A percentile compares a stretch with the other conserved stretches of the same genome.
These are phyloP conservation scores for Sylvia borin DNA, from an alignment of 2,797 vertebrate species.

Conservation along the genomic window DNA sequence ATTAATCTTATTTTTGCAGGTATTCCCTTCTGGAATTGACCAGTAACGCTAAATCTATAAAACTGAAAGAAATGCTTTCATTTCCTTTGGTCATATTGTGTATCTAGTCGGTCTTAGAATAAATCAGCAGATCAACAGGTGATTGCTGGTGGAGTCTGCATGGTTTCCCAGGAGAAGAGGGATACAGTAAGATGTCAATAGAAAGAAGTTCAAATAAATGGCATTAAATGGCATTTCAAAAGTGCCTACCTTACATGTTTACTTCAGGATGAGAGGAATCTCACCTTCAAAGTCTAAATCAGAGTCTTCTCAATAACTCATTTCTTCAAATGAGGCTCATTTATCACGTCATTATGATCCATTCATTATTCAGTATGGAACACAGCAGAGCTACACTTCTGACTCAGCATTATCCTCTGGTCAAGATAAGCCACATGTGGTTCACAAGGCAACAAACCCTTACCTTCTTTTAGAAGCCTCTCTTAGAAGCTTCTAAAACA, in stretches of 20 bases:
- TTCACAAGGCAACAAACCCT: background rate
- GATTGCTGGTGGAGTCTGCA: background rate
- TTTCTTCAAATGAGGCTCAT: background rate
- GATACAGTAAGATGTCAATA: background rate
- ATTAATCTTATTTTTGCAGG: background rate
- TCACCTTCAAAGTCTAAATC: background rate
- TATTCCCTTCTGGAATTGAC: constrained; percentile 11
- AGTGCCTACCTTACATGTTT: background rate
- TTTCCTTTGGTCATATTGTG: background rate
- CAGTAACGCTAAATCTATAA: background rate
- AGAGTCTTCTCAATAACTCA: background rate
- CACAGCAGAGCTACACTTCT: background rate
- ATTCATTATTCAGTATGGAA: background rate
- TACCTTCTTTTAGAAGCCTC: background rate
- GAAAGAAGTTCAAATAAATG: background rate
- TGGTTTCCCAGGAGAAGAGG: background rate
- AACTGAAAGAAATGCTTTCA: background rate
- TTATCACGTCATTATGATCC: background rate
- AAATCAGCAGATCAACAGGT: background rate
- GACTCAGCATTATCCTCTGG: background rate
- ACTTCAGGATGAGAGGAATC: background rate
- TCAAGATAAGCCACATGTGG: background rate
- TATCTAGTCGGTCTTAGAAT: background rate
- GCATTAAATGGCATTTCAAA: background rate
- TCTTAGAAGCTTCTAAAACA: background rate